Base-by-base conservation (phyloP, 1,140 invertebrate genomes). In the Meloidogyne hapla region DNA sequence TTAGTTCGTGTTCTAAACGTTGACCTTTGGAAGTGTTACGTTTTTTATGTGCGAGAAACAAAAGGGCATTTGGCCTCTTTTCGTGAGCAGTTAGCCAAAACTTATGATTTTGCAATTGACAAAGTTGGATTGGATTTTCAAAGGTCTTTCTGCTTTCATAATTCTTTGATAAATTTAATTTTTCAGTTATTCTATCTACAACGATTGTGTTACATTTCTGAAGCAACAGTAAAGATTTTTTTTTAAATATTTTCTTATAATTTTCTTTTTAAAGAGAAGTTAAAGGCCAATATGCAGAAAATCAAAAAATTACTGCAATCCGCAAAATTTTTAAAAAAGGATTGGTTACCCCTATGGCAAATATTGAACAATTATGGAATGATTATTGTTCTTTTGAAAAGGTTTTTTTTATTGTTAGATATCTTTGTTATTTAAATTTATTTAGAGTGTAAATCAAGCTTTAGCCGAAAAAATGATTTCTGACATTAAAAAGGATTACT, bases 291-390 rank as follows among this genome's bases (percentile, higher is more conserved):
- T 99, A 98, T 89, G 96, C 96, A 0, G 96, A 99, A 88, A 99
- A 99, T 89, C 96, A 99, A 89, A 94, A 95, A 88, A 99, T 98
- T 66, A 96, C 94, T 66, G 96, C 96, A 21, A 94, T 98, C 5
- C 90, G 96, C 68, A 96, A 97, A 90, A 93, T 96, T 85, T 98
- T 96, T 88, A 95, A 98, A 88, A 90, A 94, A 79, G 95, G 93
- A 0, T 93, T 98, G 0, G 91, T 96, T 15, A 99, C 94, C 79
- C 97, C 97, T 0, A 98, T 99, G 91, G 92, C 94, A 38, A 96
- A 95, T 78, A 96, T 99, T 88, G 97, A 99, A 87, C 91, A 92
- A 42, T 89, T 99, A 26, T 99, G 97, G 97, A 98, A 97, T 88
- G 96, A 98, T 86, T 99, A 99, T 87, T 94, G 97, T 83, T 90